Evolutionary conservation across 1,140 invertebrate genomes (phyloP).

Genomic region (Apolygus lucorum): DNA sequence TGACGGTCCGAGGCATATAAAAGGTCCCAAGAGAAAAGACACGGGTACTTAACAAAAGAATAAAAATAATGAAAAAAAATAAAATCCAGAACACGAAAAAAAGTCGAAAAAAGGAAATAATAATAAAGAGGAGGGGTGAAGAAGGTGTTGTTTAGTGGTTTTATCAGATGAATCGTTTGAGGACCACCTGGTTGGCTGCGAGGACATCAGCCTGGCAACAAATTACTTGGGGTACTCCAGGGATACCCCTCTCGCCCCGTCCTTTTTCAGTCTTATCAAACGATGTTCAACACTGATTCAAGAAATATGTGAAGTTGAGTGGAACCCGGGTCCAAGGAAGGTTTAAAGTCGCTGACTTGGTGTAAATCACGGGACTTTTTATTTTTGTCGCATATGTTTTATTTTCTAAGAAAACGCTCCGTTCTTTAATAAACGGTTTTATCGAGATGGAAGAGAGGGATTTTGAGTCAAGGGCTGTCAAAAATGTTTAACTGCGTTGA

Average conservation of each 20-base stretch:
- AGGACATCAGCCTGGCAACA: slow-evolving; percentile 2
- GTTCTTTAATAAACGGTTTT: too few species aligned
- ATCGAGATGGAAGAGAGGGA: too few species aligned
- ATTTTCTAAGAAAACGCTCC: too few species aligned
- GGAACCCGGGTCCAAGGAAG: too few species aligned
- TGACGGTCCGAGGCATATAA: neutral
- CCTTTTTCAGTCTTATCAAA: neutral
- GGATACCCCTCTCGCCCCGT: neutral
- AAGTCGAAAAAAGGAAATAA: neutral
- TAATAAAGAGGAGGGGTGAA: slow-evolving; percentile 8
- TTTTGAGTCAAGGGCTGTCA: too few species aligned
- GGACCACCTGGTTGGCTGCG: slow-evolving; percentile 14
- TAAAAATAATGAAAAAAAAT: neutral
- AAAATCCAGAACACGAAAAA: slow-evolving; percentile 1
- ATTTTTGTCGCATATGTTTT: too few species aligned
- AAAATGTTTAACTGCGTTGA: too few species aligned
- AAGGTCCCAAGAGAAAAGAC: neutral
- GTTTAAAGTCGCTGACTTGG: too few species aligned
- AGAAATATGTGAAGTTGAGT: neutral
- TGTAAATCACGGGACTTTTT: too few species aligned
- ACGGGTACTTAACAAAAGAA: neutral
- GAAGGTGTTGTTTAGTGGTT: slow-evolving; percentile 13
- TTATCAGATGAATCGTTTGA: slow-evolving; percentile 14
- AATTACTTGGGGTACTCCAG: neutral
- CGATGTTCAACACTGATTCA: slow-evolving; percentile 1